A percentile compares a stretch with the other conserved stretches of the same genome.
Evolutionary conservation across 2,797 vertebrate species (phyloP).

Genomic region (Sciurus vulgaris): DNA sequence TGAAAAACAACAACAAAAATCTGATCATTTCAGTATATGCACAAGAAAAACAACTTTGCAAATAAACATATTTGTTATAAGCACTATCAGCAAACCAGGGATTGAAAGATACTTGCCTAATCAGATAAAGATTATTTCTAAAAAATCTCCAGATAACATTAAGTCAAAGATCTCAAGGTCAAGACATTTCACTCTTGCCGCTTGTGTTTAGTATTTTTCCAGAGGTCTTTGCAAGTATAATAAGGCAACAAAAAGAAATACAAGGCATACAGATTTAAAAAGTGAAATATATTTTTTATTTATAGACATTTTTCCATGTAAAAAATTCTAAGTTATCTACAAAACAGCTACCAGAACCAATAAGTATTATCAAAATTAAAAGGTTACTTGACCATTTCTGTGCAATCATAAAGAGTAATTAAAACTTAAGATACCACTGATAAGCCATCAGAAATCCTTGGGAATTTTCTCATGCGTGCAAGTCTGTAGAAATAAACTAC

Average conservation of each 20-base stretch:
- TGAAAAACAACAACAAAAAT: not conserved
- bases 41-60: not conserved
- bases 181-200: not conserved
- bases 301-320: not conserved
- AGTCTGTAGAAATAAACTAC: not conserved
- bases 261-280: not conserved
- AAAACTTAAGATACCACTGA: not conserved
- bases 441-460: not conserved
- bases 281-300: not conserved
- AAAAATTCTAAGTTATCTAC: not conserved
- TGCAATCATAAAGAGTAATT: not conserved
- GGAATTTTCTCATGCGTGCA: no score
- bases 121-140: not conserved
- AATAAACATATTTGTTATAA: not conserved
- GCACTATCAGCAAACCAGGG: not conserved
- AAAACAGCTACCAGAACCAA: not conserved
- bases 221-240: not conserved
- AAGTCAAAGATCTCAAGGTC: not conserved
- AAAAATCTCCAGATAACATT: not conserved
- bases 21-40: not conserved
- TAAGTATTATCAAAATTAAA: not conserved
- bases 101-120: not conserved
- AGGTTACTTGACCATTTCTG: not conserved
- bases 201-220: not conserved
- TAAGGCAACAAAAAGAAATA: not conserved